A percentile compares a stretch with the other conserved stretches of the same genome.
These are phyloP conservation scores for Syrmaticus mikado DNA, from an alignment of 2,113 vertebrate species.

Conservation along the genomic window DNA sequence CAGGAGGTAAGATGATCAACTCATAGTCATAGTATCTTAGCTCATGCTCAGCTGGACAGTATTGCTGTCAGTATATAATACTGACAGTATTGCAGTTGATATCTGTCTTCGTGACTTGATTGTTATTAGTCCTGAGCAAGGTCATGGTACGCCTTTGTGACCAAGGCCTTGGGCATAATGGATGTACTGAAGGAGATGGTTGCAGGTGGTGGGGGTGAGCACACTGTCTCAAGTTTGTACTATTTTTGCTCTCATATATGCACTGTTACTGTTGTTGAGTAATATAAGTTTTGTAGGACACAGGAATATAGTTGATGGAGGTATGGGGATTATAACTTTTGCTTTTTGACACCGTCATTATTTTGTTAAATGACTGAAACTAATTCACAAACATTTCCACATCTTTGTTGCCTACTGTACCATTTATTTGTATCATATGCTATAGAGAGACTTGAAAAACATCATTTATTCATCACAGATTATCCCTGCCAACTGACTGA, in stretches of 20 bases:
- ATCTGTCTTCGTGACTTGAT: too few relatives aligned
- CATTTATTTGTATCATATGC: not conserved
- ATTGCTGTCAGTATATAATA: too few relatives aligned
- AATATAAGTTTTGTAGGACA: not conserved
- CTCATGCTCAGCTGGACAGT: too few relatives aligned
- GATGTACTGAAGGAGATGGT: too few relatives aligned
- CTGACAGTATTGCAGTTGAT: too few relatives aligned
- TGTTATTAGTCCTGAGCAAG: too few relatives aligned
- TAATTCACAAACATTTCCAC: not conserved
- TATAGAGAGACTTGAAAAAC: not conserved
- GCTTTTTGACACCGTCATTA: not conserved
- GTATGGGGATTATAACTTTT: not conserved
- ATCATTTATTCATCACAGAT: not conserved
- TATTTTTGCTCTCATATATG: not conserved
- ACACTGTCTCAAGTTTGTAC: too few relatives aligned
- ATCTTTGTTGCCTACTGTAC: not conserved
- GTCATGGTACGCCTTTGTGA: too few relatives aligned
- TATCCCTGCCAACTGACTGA: not conserved
- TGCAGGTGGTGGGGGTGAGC: too few relatives aligned
- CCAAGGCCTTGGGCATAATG: too few relatives aligned
- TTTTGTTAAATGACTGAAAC: not conserved
- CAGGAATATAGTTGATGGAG: not conserved
- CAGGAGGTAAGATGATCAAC: too few relatives aligned
- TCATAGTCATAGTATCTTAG: too few relatives aligned
- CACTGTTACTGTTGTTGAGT: not conserved